A percentile compares a stretch with the other conserved stretches of the same genome.
These are phyloP conservation scores for Oryzias curvinotus DNA, from an alignment of 2,113 vertebrate genomes.

Conservation along the genomic window DNA sequence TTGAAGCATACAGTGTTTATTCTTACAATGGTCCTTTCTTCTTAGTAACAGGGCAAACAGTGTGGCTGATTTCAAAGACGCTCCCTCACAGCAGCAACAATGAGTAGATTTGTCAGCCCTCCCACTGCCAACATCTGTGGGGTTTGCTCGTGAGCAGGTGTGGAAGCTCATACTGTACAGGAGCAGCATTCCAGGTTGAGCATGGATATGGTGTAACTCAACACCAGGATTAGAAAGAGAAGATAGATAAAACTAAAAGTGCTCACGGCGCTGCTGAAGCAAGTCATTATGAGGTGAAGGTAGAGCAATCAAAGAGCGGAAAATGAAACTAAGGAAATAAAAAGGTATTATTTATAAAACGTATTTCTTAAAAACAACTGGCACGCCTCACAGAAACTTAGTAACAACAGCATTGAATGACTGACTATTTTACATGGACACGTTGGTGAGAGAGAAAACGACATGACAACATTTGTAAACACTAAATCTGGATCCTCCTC, in stretches of 20 bases:
- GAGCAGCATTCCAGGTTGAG: constrained; percentile 22
- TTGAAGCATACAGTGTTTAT: constrained; percentile 24
- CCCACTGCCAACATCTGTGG: constrained; percentile 7
- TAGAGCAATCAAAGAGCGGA: no score
- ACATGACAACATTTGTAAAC: no score
- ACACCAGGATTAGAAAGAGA: constrained; percentile 10
- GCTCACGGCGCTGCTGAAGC: background rate
- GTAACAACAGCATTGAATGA: no score
- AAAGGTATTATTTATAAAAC: no score
- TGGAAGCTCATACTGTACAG: constrained; percentile 32
- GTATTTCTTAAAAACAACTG: no score
- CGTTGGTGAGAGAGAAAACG: no score
- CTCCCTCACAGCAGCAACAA: constrained; percentile 32
- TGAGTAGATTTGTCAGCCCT: constrained; percentile 31
- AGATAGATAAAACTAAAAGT: background rate
- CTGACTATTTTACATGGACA: no score
- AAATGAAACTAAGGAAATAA: no score
- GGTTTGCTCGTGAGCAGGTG: constrained; percentile 34
- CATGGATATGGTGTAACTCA: constrained; percentile 15
- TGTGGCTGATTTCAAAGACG: constrained; percentile 12
- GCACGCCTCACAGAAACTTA: no score
- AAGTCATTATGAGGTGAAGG: no score
- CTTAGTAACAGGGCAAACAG: constrained; percentile 28
- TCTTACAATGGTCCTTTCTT: constrained; percentile 36
- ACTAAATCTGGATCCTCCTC: no score